These are phyloP conservation scores for Saccostrea glomerata DNA, from an alignment of 1,140 invertebrate genomes.

Conservation along the genomic window DNA sequence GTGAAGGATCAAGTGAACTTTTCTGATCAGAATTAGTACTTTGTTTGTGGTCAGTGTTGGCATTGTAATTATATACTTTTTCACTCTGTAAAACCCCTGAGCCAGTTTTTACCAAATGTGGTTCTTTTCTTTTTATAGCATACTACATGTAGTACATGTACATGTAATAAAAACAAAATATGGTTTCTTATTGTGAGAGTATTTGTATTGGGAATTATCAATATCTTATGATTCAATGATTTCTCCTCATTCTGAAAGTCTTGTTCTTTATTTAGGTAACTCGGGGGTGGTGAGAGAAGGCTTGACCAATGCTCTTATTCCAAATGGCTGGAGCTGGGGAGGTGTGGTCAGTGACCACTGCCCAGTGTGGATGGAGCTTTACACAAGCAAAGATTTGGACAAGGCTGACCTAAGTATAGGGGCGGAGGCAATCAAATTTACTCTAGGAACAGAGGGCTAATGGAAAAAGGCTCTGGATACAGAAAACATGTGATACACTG, in stretches of 20 bases:
- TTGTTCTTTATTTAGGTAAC: constrained; percentile 78
- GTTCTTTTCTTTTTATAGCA: too few relatives aligned
- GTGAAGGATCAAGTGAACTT: too few relatives aligned
- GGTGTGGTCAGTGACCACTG: constrained; percentile 86
- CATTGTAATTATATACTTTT: too few relatives aligned
- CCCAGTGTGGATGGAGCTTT: constrained; percentile 85
- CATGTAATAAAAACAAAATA: too few relatives aligned
- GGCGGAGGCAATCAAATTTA: constrained; percentile 61
- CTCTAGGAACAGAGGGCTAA: constrained; percentile 47
- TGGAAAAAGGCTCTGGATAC: neutral
- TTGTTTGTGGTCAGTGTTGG: too few relatives aligned
- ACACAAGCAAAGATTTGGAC: constrained; percentile 72
- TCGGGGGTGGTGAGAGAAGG: constrained; percentile 85
- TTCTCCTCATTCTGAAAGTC: neutral
- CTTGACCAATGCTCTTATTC: constrained; percentile 88
- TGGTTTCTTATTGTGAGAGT: too few relatives aligned
- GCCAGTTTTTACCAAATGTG: too few relatives aligned
- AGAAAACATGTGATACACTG: neutral
- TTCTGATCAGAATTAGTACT: too few relatives aligned
- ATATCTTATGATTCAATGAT: too few relatives aligned
- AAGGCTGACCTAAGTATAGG: constrained; percentile 59
- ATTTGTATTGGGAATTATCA: too few relatives aligned
- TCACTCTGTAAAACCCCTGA: too few relatives aligned
- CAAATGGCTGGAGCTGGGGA: constrained; percentile 89
- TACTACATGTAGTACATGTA: too few relatives aligned